These are phyloP conservation scores for Thymallus thymallus DNA, from an alignment of 2,113 vertebrate genomes.

Conservation along the genomic window DNA sequence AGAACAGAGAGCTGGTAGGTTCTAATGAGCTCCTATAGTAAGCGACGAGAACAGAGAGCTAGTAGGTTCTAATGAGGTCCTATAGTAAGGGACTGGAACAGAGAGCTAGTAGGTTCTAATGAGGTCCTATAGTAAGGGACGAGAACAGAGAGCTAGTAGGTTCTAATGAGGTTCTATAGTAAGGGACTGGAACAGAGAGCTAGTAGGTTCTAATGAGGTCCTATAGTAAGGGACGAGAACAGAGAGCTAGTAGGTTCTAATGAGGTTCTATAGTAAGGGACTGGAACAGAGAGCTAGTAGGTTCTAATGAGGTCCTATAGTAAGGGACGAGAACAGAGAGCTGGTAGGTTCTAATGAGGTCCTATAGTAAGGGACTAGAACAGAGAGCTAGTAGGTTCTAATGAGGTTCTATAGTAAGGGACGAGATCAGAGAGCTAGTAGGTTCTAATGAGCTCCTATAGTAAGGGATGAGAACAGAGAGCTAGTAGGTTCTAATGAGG, in stretches of 20 bases:
- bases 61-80: too few relatives aligned
- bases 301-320: slow-evolving; percentile 71
- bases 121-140: too few relatives aligned
- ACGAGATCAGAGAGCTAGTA: slow-evolving; percentile 78
- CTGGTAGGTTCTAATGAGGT: slow-evolving; percentile 81
- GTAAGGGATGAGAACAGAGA: too few relatives aligned
- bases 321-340: slow-evolving; percentile 19
- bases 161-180: too few relatives aligned
- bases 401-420: slow-evolving; percentile 76
- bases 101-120: too few relatives aligned
- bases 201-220: slow-evolving; percentile 56
- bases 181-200: too few relatives aligned
- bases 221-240: slow-evolving; percentile 71
- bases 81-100: slow-evolving; percentile 59
- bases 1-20: too few relatives aligned
- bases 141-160: slow-evolving; percentile 77
- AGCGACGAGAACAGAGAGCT: slow-evolving; percentile 6
- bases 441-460: slow-evolving; percentile 1
- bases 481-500: slow-evolving; percentile 48
- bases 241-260: slow-evolving; percentile 69
- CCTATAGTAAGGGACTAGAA: slow-evolving; percentile 68
- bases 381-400: slow-evolving; percentile 74
- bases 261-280: too few relatives aligned
- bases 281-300: too few relatives aligned
- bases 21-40: slow-evolving; percentile 72